Evolutionary conservation across 1,140 invertebrate genomes (phyloP).

Genomic region (Drosophila prosaltans): DNA sequence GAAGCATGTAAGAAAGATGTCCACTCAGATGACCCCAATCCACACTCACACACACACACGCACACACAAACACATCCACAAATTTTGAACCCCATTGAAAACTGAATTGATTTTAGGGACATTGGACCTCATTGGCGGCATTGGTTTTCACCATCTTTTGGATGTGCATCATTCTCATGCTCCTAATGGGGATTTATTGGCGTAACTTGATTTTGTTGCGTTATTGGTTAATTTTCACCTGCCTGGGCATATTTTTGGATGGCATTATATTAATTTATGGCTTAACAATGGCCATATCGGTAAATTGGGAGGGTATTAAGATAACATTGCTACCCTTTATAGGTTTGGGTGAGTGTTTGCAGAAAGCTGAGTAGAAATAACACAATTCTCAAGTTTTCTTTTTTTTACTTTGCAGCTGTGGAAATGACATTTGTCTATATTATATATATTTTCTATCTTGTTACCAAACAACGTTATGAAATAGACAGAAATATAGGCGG

Average conservation of each 20-base stretch:
- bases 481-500: background rate
- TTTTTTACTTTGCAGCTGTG: conserved; percentile 41
- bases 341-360: conserved; percentile 46
- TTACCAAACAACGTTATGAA: conserved; percentile 14
- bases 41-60: background rate
- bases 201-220: conserved; percentile 43
- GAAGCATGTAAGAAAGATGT: conserved; percentile 56
- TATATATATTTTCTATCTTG: conserved; percentile 58
- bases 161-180: conserved; percentile 49
- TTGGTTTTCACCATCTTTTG: conserved; percentile 58
- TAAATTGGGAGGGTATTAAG: conserved; percentile 64
- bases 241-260: conserved; percentile 61
- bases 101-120: conserved; percentile 24
- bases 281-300: conserved; percentile 48
- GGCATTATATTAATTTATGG: conserved; percentile 56
- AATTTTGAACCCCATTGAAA: background rate
- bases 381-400: too few relatives aligned
- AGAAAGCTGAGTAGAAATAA: too few relatives aligned
- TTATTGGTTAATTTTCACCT: conserved; percentile 63
- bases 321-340: conserved; percentile 58
- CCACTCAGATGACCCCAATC: background rate
- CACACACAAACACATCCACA: background rate
- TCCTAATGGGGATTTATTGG: conserved; percentile 39
- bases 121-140: conserved; percentile 48
- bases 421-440: conserved; percentile 74